Conservation (phyloP, 2,797 vertebrate species). For the Miichthys miiuy region DNA sequence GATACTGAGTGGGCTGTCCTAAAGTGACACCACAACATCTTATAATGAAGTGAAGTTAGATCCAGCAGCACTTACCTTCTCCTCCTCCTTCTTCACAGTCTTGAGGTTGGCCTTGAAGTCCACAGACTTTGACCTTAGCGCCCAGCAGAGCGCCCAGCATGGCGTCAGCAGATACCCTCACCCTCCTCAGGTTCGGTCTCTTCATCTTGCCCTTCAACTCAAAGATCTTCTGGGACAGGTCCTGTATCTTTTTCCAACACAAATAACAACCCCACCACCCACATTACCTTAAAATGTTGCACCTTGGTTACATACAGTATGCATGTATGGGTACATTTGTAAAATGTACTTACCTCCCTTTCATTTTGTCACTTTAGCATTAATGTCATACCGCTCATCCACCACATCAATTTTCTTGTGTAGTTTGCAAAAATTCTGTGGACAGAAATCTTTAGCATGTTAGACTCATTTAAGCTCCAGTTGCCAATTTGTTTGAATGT, state of each 20-base stretch:
- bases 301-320: neutral
- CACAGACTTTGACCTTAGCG: slow-evolving; percentile 83
- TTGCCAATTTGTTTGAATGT: neutral
- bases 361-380: slow-evolving; percentile 82
- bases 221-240: slow-evolving; percentile 82
- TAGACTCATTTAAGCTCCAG: neutral
- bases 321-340: too few relatives aligned
- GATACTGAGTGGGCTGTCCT: neutral
- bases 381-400: slow-evolving; percentile 86
- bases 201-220: slow-evolving; percentile 89
- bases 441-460: slow-evolving; percentile 34
- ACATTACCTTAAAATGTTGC: neutral
- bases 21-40: neutral
- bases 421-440: slow-evolving; percentile 84
- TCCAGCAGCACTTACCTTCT: slow-evolving; percentile 78
- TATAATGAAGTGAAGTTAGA: too few relatives aligned
- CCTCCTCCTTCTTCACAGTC: slow-evolving; percentile 89
- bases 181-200: slow-evolving; percentile 84
- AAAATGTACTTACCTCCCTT: slow-evolving; percentile 62
- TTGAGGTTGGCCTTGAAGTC: slow-evolving; percentile 89
- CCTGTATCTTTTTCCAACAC: slow-evolving; percentile 70
- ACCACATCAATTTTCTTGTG: slow-evolving; percentile 83
- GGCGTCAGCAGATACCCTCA: slow-evolving; percentile 87
- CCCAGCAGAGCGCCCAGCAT: slow-evolving; percentile 88
- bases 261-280: neutral